Evolutionary conservation across 2,888 invertebrate species (phyloP).

Genomic region (Anarsia innoxiella): DNA sequence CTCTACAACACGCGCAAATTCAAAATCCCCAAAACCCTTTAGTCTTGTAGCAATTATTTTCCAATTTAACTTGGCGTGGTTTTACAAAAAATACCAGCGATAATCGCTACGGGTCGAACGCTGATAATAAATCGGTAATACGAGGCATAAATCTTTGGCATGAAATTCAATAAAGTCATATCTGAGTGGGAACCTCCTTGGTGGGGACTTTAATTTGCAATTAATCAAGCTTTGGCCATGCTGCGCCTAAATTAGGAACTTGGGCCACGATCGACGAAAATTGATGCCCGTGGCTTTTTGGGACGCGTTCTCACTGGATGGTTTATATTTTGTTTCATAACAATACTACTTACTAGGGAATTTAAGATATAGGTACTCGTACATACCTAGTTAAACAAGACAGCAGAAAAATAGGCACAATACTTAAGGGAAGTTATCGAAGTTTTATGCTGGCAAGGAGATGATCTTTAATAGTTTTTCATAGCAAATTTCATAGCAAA

Average conservation of each 20-base stretch:
- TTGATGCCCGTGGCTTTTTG: slow-evolving; percentile 27
- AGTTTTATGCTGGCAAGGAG: no score
- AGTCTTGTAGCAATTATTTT: slow-evolving; percentile 7
- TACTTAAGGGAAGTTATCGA: no score
- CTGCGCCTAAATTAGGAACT: slow-evolving; percentile 57
- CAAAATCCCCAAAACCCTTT: slow-evolving; percentile 8
- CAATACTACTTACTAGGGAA: no score
- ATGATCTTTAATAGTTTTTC: no score
- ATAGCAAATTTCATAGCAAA: no score
- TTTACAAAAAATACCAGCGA: slow-evolving; percentile 26
- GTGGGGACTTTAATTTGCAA: slow-evolving; percentile 69
- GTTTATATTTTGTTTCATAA: no score
- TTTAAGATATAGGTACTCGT: no score
- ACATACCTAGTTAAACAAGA: no score
- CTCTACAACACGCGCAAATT: slow-evolving; percentile 23
- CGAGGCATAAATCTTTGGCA: slow-evolving; percentile 60
- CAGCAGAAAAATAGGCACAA: no score
- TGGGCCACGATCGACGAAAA: slow-evolving; percentile 53
- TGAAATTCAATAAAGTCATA: slow-evolving; percentile 75
- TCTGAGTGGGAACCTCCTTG: slow-evolving; percentile 54
- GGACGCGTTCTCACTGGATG: background rate
- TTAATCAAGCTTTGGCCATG: slow-evolving; percentile 51
- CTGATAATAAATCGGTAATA: slow-evolving; percentile 61
- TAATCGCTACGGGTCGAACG: slow-evolving; percentile 31
- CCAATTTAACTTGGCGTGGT: slow-evolving; percentile 10